phyloP scores from a whole-genome alignment of 2,113 vertebrate species.

The Dicerorhinus sumatrensis region DNA sequence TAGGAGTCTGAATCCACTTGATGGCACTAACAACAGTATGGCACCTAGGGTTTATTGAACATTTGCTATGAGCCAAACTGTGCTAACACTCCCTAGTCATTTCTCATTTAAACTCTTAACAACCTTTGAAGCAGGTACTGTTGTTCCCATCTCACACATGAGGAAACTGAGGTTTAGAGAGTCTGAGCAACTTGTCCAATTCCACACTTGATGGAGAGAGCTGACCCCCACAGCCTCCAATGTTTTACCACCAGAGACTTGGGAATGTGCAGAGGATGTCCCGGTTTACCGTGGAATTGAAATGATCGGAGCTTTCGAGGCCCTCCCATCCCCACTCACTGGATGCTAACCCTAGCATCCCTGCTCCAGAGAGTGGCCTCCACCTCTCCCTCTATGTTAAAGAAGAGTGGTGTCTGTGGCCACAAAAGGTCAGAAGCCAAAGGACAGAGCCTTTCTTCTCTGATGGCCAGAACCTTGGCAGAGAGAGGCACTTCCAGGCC shows the following conservation, averaged over 20 bases:
- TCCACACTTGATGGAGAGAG: neutral
- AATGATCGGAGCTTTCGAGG: neutral
- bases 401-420: neutral
- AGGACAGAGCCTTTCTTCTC: neutral
- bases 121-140: neutral
- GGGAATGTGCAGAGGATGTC: neutral
- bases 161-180: slow-evolving; percentile 8
- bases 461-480: neutral
- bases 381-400: neutral
- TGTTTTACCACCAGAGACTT: neutral
- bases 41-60: neutral
- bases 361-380: neutral
- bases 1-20: too few species aligned
- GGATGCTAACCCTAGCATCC: neutral
- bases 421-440: neutral
- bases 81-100: neutral
- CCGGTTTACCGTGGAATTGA: neutral
- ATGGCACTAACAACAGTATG: neutral
- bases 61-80: neutral
- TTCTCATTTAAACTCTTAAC: neutral
- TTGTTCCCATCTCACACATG: neutral
- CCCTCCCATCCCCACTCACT: neutral
- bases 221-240: neutral
- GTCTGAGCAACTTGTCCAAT: neutral
- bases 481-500: neutral